Evolutionary conservation across 2,113 vertebrate species (phyloP), one percentile per base, ranked within the genome.

Genomic region (Pungitius pungitius): DNA sequence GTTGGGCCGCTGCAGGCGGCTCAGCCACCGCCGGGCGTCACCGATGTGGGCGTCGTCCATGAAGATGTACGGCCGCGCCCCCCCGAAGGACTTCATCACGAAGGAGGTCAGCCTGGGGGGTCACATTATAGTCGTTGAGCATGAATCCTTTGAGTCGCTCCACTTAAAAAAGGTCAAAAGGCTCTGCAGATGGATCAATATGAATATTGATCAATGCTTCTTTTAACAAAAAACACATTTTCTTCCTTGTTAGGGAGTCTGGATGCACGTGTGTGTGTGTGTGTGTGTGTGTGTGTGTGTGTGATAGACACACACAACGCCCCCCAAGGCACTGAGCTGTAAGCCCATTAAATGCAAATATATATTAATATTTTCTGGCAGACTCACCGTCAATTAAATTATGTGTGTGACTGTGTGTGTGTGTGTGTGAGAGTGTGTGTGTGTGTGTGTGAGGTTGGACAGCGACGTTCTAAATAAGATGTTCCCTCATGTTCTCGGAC

Each of bases 21-120:
- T 59, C 66, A 97, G 89, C 96, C 96, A 96, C 4, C 1, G 35
- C 42, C 92, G 87, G 27, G 95, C 93, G 0, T 90, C 85, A 7
- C 68, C 14, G 15, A 96, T 92, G 78, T 92, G 89, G 9, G 51
- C 65, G 2, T 87, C 65, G 52, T 96, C 87, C 49, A 95, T 75
- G 39, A 93, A 96, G 85, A 95, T 93, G 85, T 92, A 94, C 0
- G 84, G 68, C 13, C 55, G 90, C 2, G 94, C 95, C 69, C 94
- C 92, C 2, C 82, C 89, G 35, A 96, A 98, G 52, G 94, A 95
- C 88, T 96, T 96, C 85, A 95, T 93, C 82, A 97, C 96, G 77
- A 96, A 97, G 0, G 95, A 83, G 22, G 96, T 97, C 79, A 97
- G 77, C 96, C 96, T 96, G 52, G 5, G 11, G 8, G 33, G 12